Conservation (phyloP, 2,797 vertebrate genomes). For the Pachyuromys duprasi region DNA sequence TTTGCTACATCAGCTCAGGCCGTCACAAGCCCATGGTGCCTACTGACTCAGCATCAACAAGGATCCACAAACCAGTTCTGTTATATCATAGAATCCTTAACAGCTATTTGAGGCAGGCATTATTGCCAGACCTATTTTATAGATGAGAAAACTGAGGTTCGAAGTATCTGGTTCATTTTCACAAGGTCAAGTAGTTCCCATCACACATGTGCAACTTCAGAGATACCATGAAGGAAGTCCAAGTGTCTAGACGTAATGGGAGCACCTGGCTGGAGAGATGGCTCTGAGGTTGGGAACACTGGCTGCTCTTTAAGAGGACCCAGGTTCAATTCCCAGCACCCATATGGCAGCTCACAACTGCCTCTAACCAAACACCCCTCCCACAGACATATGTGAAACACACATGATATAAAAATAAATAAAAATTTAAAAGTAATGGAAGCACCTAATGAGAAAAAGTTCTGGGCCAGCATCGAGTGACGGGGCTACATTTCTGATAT, state of each 20-base stretch:
- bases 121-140: background rate
- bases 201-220: background rate
- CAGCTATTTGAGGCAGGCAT: background rate
- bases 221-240: background rate
- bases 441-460: background rate
- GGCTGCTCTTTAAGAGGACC: too few relatives aligned
- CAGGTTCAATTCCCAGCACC: too few relatives aligned
- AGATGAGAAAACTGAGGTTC: slow-evolving; percentile 35
- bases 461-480: background rate
- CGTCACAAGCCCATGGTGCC: background rate
- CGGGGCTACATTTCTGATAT: background rate
- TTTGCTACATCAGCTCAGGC: background rate
- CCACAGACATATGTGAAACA: too few relatives aligned
- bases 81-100: background rate
- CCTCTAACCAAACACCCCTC: too few relatives aligned
- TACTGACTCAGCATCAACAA: background rate
- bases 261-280: background rate
- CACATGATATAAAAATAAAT: too few relatives aligned
- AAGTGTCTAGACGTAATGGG: background rate
- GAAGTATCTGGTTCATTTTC: background rate
- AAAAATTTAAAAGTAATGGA: background rate
- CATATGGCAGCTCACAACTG: too few relatives aligned
- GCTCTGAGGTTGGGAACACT: too few relatives aligned
- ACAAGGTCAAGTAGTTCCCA: background rate
- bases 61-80: background rate